Conservation (phyloP, 2,888 invertebrate species). For the Limnephilus auricula region DNA sequence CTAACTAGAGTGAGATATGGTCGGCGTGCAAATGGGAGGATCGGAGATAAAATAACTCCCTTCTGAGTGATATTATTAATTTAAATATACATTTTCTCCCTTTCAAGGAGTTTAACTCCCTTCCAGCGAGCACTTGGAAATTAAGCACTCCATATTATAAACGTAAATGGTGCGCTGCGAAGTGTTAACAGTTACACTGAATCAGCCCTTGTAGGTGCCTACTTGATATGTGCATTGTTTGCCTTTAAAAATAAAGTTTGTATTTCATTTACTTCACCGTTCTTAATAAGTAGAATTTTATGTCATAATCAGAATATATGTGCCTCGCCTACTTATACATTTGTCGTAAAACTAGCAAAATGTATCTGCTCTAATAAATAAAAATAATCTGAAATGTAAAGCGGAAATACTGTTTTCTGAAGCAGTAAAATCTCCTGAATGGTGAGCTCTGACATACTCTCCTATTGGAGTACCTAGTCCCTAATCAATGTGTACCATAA, state of each 20-base stretch:
- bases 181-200: neutral
- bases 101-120: conserved; percentile 14
- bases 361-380: no score
- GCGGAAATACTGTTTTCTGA: neutral
- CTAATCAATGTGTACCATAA: no score
- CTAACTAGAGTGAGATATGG: conserved; percentile 37
- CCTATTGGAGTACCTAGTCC: no score
- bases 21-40: conserved; percentile 13
- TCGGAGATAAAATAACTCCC: neutral
- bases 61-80: conserved; percentile 36
- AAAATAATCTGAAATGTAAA: no score
- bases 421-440: no score
- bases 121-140: conserved; percentile 17
- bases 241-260: neutral
- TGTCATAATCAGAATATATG: neutral
- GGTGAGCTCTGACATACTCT: no score
- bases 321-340: neutral
- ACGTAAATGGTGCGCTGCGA: neutral
- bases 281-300: neutral
- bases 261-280: neutral
- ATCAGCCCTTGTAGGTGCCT: neutral
- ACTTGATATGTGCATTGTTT: neutral
- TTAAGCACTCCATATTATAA: conserved; percentile 22
- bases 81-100: conserved; percentile 23
- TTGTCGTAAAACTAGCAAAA: neutral